These are phyloP conservation scores for Drosophila macrospina DNA, from an alignment of 2,888 invertebrate genomes.

Conservation along the genomic window DNA sequence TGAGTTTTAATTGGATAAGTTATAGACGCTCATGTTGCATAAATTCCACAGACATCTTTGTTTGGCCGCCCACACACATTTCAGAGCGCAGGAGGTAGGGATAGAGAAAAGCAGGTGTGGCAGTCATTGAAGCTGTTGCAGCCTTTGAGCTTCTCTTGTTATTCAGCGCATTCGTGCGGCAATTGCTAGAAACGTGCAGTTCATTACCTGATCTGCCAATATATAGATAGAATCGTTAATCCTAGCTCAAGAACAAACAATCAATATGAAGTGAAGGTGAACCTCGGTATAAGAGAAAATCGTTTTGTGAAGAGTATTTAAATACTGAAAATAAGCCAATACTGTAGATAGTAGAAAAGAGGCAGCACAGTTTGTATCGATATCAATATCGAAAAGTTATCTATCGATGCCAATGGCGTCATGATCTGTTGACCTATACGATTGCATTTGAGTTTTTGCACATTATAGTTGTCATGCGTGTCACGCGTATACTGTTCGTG, in stretches of 20 bases:
- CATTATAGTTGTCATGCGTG: too few species aligned
- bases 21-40: slow-evolving; percentile 82
- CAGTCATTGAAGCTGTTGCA: slow-evolving; percentile 29
- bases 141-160: slow-evolving; percentile 35
- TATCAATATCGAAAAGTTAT: too few species aligned
- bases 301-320: background rate
- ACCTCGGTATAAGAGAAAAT: background rate
- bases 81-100: background rate
- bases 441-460: too few species aligned
- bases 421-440: too few species aligned
- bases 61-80: slow-evolving; percentile 53
- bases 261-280: slow-evolving; percentile 43
- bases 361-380: too few species aligned
- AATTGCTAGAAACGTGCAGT: slow-evolving; percentile 58
- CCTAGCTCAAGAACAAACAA: slow-evolving; percentile 14
- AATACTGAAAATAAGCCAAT: too few species aligned
- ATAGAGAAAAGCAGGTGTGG: slow-evolving; percentile 5
- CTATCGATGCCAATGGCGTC: too few species aligned
- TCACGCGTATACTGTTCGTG: too few species aligned
- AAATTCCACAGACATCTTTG: slow-evolving; percentile 77
- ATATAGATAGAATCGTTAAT: slow-evolving; percentile 6
- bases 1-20: slow-evolving; percentile 81
- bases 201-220: slow-evolving; percentile 62
- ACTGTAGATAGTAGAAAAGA: too few species aligned
- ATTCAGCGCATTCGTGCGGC: slow-evolving; percentile 70